These are phyloP conservation scores for Rhizoglyphus robini DNA, from an alignment of 1,140 invertebrate genomes.

Conservation along the genomic window DNA sequence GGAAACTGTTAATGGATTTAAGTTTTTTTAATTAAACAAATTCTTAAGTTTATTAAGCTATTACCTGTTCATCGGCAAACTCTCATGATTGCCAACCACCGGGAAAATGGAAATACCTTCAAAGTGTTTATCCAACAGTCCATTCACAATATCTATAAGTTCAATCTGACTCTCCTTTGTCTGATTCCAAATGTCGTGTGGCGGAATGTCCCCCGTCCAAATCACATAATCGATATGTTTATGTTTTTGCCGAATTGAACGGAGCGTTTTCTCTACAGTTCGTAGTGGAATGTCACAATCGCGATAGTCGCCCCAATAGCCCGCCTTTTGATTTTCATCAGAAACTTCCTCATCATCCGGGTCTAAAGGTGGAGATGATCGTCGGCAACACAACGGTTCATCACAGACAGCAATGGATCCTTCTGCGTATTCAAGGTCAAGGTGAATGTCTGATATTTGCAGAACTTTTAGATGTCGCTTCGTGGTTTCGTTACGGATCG, in stretches of 20 bases:
- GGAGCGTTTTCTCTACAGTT: constrained; percentile 78
- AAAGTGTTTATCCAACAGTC: constrained; percentile 64
- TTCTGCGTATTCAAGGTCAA: constrained; percentile 78
- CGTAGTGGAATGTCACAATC: constrained; percentile 80
- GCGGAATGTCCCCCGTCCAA: constrained; percentile 94
- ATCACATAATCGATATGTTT: constrained; percentile 89
- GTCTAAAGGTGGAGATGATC: constrained; percentile 32
- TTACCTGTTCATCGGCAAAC: constrained; percentile 81
- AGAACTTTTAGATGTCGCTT: constrained; percentile 55
- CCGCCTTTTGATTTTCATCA: constrained; percentile 63
- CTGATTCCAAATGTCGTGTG: constrained; percentile 96
- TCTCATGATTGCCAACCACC: constrained; percentile 89
- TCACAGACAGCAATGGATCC: constrained; percentile 76
- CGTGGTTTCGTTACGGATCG: background rate
- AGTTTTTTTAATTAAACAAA: too few relatives aligned
- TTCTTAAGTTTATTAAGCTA: too few relatives aligned
- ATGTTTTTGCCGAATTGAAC: constrained; percentile 68
- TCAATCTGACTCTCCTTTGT: constrained; percentile 73
- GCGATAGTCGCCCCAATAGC: constrained; percentile 77
- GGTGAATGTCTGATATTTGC: constrained; percentile 83
- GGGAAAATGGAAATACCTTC: constrained; percentile 82
- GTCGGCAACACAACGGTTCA: constrained; percentile 72
- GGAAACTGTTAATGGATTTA: constrained; percentile 50
- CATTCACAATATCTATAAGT: constrained; percentile 63
- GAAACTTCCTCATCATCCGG: constrained; percentile 48